Conservation (phyloP, 2,113 vertebrate species). For the Pyrgilauda ruficollis region DNA sequence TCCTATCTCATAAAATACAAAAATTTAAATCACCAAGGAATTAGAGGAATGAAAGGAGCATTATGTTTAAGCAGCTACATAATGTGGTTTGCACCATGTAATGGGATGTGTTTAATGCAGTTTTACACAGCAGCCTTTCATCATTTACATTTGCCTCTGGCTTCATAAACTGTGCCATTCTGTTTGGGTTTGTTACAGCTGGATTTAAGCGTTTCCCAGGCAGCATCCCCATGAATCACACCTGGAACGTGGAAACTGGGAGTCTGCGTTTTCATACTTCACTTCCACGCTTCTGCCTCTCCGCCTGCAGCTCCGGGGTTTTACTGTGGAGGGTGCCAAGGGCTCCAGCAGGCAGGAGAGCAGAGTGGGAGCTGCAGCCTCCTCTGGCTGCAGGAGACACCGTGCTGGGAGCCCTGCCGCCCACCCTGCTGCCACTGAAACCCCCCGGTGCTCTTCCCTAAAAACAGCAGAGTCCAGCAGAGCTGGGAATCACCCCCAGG, state of each 20-base stretch:
- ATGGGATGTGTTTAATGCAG: not conserved
- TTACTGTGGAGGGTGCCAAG: not conserved
- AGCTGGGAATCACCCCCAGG: not conserved
- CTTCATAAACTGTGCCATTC: not conserved
- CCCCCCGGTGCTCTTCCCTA: not conserved
- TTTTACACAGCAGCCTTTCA: conserved; percentile 39
- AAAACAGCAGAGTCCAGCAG: not conserved
- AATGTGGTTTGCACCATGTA: not conserved
- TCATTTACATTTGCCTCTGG: conserved; percentile 51
- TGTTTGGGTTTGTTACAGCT: not conserved
- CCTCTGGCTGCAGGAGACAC: not conserved
- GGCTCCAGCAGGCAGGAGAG: not conserved
- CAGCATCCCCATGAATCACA: conserved; percentile 24
- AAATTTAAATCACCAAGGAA: not conserved
- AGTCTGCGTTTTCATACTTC: not conserved
- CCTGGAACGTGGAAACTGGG: not conserved
- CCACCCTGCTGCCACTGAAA: accelerated
- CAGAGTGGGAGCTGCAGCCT: not conserved
- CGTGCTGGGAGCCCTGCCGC: accelerated
- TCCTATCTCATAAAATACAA: not conserved
- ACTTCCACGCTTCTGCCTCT: not conserved
- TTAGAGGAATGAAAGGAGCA: not conserved
- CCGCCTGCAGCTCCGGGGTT: not conserved
- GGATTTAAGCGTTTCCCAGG: not conserved
- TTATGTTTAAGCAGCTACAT: not conserved